A percentile compares a stretch with the other conserved stretches of the same genome.
These are phyloP conservation scores for Scaptomyza caliginosa DNA, from an alignment of 2,888 invertebrate genomes.

Conservation along the genomic window DNA sequence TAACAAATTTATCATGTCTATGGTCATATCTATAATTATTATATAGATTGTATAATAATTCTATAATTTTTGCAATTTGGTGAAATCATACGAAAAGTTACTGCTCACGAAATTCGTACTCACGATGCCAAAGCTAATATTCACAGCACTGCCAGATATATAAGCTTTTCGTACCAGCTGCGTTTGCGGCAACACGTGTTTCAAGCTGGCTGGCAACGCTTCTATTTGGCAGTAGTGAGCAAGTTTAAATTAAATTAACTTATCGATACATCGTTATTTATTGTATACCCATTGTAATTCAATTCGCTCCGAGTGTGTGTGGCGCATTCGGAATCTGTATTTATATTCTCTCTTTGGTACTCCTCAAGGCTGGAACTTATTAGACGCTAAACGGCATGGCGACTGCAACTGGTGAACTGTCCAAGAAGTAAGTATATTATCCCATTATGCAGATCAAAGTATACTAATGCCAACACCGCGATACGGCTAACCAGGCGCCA, in stretches of 20 bases:
- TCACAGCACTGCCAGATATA: constrained; percentile 26
- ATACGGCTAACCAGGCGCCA: constrained; percentile 17
- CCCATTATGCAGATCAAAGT: not conserved
- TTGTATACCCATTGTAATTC: constrained; percentile 26
- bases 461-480: constrained; percentile 5
- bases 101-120: not conserved
- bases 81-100: not conserved
- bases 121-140: constrained; percentile 28
- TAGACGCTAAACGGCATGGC: constrained; percentile 64
- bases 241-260: not conserved
- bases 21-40: too few species aligned
- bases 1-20: not conserved
- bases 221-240: not conserved
- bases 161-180: constrained; percentile 31
- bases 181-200: constrained; percentile 39
- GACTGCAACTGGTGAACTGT: constrained; percentile 78
- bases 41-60: not conserved
- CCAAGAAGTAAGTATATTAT: constrained; percentile 81
- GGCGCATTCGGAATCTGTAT: constrained; percentile 41
- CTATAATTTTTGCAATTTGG: too few species aligned
- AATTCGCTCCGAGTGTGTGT: constrained; percentile 44
- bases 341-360: constrained; percentile 12
- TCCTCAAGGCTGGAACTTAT: constrained; percentile 6
- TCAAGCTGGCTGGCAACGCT: constrained; percentile 28
- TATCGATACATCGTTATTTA: constrained; percentile 44